These are phyloP conservation scores for Sebastes cheni DNA, from an alignment of 2,797 vertebrate species.

Conservation along the genomic window DNA sequence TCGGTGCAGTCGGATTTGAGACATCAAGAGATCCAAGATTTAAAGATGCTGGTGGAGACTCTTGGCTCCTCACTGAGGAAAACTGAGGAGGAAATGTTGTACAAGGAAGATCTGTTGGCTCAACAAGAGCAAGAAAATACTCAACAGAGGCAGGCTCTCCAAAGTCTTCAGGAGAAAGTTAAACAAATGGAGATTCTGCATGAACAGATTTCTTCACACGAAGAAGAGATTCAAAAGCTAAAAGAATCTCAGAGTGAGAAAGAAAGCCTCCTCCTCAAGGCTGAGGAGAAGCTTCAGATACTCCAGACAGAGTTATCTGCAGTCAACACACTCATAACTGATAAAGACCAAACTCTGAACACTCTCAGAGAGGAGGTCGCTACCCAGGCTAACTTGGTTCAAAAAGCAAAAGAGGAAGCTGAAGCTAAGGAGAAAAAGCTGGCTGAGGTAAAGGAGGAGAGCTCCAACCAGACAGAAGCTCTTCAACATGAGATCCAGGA, in stretches of 20 bases:
- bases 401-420: constrained; percentile 67
- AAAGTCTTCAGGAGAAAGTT: constrained; percentile 35
- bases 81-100: constrained; percentile 24
- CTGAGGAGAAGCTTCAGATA: constrained; percentile 44
- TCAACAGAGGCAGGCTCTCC: constrained; percentile 20
- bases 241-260: constrained; percentile 32
- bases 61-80: constrained; percentile 30
- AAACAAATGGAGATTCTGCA: constrained; percentile 42
- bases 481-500: constrained; percentile 43
- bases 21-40: constrained; percentile 77
- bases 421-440: constrained; percentile 49
- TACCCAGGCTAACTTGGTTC: constrained; percentile 60
- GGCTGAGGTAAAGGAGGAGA: constrained; percentile 34
- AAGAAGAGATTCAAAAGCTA: constrained; percentile 39
- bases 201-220: constrained; percentile 1
- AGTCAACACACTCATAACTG: constrained; percentile 13
- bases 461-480: constrained; percentile 7
- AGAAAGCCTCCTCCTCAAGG: constrained; percentile 19
- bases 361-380: constrained; percentile 74
- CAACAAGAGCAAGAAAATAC: constrained; percentile 28
- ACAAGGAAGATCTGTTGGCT: constrained; percentile 47
- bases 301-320: constrained; percentile 49
- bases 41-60: constrained; percentile 51
- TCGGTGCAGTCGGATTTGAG: constrained; percentile 6
- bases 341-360: constrained; percentile 57